Percentiles rank a stretch among this genome's conserved stretches.
Evolutionary conservation across 2,113 vertebrate species (phyloP).

Genomic region (Clupea harengus): DNA sequence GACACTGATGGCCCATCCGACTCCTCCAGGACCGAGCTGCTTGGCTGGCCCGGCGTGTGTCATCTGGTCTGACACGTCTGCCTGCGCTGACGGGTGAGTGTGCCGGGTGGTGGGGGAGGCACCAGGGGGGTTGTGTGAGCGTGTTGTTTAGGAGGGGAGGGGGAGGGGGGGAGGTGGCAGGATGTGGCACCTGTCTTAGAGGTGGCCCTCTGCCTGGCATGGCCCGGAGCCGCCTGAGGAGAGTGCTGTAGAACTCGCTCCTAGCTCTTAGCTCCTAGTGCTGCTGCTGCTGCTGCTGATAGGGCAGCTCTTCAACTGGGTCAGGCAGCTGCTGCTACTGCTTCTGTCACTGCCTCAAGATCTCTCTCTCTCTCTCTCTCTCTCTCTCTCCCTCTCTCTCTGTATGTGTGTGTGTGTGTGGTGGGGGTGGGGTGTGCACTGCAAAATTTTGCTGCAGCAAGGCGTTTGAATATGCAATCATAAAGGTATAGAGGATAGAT

Average conservation of each 20-base stretch:
- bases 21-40: not conserved
- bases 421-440: not conserved
- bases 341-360: conserved; percentile 27
- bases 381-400: not conserved
- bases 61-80: conserved; percentile 11
- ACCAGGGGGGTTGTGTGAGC: not conserved
- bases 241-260: not conserved
- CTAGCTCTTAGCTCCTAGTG: conserved; percentile 34
- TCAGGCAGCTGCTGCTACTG: conserved; percentile 54
- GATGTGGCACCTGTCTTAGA: conserved; percentile 21
- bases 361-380: not conserved
- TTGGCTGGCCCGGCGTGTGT: not conserved
- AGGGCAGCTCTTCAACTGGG: conserved; percentile 61
- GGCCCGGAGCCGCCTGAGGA: conserved; percentile 42
- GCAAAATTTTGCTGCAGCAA: not conserved
- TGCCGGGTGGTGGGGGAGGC: not conserved
- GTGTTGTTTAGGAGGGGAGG: not conserved
- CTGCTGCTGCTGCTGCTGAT: conserved; percentile 37
- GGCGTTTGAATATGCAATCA: not conserved
- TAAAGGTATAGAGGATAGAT: not conserved
- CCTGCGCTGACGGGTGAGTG: not conserved
- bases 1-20: conserved; percentile 24
- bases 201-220: conserved; percentile 15
- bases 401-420: not conserved
- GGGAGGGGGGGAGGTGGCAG: not conserved